A percentile compares a stretch with the other conserved stretches of the same genome.
These are phyloP conservation scores for Erethizon dorsatum DNA, from an alignment of 2,797 vertebrate species.

Conservation along the genomic window DNA sequence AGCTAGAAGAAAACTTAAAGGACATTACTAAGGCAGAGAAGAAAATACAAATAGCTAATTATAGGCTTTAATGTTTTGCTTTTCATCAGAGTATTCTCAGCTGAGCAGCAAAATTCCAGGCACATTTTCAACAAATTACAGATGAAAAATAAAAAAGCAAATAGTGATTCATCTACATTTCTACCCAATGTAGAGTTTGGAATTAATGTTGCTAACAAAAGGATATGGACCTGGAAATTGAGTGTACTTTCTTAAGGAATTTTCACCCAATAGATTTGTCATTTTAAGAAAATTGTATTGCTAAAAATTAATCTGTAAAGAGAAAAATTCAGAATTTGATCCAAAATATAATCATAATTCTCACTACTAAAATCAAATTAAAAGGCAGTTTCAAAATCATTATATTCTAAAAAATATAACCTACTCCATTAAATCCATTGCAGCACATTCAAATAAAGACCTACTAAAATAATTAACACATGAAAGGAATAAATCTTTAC, in stretches of 20 bases:
- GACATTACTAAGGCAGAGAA: constrained; percentile 79
- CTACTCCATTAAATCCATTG: constrained; percentile 49
- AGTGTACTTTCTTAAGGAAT: constrained; percentile 67
- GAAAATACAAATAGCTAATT: constrained; percentile 86
- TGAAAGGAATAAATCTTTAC: constrained; percentile 73
- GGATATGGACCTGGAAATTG: constrained; percentile 83
- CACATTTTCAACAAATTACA: constrained; percentile 82
- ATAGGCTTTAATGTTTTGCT: constrained; percentile 84
- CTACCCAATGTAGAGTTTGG: constrained; percentile 80
- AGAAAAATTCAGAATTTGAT: constrained; percentile 81
- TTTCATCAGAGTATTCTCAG: constrained; percentile 85
- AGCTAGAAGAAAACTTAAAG: constrained; percentile 78
- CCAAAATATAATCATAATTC: constrained; percentile 86
- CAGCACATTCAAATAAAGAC: constrained; percentile 66
- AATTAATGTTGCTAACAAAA: constrained; percentile 85
- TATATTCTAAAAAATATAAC: constrained; percentile 81
- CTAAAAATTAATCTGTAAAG: constrained; percentile 63
- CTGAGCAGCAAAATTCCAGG: constrained; percentile 80
- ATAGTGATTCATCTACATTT: constrained; percentile 86
- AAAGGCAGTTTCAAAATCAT: constrained; percentile 84
- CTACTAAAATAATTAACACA: constrained; percentile 66
- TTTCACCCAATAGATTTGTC: constrained; percentile 43
- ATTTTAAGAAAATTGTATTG: constrained; percentile 56
- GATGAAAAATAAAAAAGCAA: constrained; percentile 76
- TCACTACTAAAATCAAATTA: constrained; percentile 84